These are phyloP conservation scores for Australoheros facetus DNA, from an alignment of 2,797 vertebrate genomes.

Conservation along the genomic window DNA sequence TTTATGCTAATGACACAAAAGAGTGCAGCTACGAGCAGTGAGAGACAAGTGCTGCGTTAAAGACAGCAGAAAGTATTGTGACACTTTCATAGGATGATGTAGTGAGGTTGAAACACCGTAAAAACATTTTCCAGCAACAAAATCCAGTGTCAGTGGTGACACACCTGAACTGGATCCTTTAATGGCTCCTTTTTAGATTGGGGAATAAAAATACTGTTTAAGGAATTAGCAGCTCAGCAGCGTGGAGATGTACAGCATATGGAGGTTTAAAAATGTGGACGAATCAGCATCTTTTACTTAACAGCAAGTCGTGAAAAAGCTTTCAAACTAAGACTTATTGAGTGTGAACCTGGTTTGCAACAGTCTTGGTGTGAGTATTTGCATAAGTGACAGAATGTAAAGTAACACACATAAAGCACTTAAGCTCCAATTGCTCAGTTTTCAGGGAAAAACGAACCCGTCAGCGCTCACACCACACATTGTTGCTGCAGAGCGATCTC, in stretches of 20 bases:
- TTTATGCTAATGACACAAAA: background rate
- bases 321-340: conserved; percentile 26
- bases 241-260: conserved; percentile 47
- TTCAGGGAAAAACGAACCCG: background rate
- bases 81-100: background rate
- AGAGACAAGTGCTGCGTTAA: background rate
- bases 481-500: background rate
- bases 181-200: conserved; percentile 29
- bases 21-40: background rate
- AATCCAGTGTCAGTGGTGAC: conserved; percentile 9
- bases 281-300: conserved; percentile 64
- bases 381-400: background rate
- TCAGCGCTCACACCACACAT: background rate
- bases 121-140: conserved; percentile 17
- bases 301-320: conserved; percentile 39
- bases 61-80: background rate
- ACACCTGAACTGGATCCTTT: conserved; percentile 31
- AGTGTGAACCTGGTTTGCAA: conserved; percentile 6
- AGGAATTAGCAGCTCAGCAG: conserved; percentile 56
- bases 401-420: background rate
- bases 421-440: background rate
- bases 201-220: conserved; percentile 38
- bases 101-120: background rate
- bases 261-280: conserved; percentile 56
- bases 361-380: background rate